Percentiles rank a stretch among this genome's conserved stretches.
phyloP scores from a whole-genome alignment of 2,113 vertebrate species.

The Chloroceryle aenea region DNA sequence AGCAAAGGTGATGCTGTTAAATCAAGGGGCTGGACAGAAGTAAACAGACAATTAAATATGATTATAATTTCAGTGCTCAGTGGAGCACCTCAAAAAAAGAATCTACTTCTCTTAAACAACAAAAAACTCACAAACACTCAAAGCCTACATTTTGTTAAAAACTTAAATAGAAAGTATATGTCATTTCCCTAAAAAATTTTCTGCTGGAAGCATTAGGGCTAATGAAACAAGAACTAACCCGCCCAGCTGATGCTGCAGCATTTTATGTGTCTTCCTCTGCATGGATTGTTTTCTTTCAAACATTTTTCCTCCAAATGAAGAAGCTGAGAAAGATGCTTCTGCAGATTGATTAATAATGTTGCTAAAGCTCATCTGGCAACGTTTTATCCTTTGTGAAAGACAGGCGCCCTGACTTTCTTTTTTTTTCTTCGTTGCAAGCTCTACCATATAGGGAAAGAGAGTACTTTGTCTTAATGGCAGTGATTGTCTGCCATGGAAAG shows the following conservation, averaged over 20 bases:
- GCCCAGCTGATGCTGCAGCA: background rate
- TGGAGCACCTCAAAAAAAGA: background rate
- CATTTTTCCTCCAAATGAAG: background rate
- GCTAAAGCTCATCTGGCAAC: constrained; percentile 10
- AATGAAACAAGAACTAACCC: background rate
- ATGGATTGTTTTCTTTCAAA: background rate
- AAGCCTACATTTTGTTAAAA: background rate
- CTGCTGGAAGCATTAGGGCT: background rate
- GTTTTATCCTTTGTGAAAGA: constrained; percentile 35
- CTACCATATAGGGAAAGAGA: background rate
- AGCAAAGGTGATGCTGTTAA: background rate
- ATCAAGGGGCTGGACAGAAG: background rate
- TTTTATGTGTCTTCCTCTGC: background rate
- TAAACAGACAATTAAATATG: background rate
- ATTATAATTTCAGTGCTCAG: background rate
- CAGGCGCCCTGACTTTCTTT: background rate
- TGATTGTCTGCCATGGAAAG: background rate
- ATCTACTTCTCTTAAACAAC: background rate
- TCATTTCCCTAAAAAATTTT: background rate
- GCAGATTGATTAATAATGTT: constrained; percentile 3
- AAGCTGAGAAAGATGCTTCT: background rate
- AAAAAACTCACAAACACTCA: background rate
- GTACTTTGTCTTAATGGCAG: constrained; percentile 43
- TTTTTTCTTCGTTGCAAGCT: background rate
- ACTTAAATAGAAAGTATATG: background rate